These are phyloP conservation scores for Rhabdornis inornatus DNA, from an alignment of 2,113 vertebrate genomes.

Conservation along the genomic window DNA sequence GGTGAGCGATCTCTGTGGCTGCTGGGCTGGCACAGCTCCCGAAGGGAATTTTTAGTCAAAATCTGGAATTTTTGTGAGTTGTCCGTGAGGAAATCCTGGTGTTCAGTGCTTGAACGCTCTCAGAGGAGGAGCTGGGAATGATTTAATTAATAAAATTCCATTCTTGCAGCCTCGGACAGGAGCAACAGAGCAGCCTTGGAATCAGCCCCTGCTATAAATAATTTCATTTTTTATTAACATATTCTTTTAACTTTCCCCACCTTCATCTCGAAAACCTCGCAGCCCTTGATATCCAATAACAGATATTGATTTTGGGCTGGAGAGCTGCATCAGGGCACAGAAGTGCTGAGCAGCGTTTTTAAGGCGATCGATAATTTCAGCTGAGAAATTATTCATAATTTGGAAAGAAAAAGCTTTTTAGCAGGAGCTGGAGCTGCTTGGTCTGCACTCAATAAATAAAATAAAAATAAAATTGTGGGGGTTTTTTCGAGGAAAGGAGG, in stretches of 20 bases:
- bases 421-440: neutral
- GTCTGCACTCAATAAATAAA: neutral
- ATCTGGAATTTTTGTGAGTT: no score
- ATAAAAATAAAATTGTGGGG: neutral
- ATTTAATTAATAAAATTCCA: neutral
- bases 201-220: neutral
- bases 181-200: accelerated
- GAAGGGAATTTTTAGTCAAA: neutral
- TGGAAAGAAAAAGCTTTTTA: neutral
- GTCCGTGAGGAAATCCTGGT: accelerated
- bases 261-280: neutral
- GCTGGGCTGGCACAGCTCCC: accelerated
- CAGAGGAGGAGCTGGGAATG: neutral
- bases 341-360: accelerated
- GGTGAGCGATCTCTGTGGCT: accelerated
- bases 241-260: neutral
- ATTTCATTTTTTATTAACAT: neutral
- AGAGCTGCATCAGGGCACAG: neutral
- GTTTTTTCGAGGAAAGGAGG: neutral
- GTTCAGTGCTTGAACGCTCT: accelerated
- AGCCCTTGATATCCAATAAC: neutral
- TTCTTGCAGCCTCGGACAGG: neutral
- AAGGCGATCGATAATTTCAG: neutral
- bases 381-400: neutral
- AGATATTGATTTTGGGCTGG: neutral